phyloP scores from a whole-genome alignment of 2,797 vertebrate species.

The Eremophila alpestris region DNA sequence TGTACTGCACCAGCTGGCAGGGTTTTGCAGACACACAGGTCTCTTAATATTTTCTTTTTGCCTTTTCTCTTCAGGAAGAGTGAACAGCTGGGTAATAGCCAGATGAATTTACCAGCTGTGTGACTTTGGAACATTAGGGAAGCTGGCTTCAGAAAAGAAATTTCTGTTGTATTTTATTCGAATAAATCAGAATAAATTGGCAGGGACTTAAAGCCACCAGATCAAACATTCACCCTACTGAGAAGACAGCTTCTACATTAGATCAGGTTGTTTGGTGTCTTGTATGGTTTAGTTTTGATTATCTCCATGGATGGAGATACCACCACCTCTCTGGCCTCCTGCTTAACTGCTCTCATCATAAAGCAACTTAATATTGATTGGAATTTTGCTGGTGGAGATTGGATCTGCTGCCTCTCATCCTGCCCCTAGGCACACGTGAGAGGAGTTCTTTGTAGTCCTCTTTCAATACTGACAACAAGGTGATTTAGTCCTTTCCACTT shows the following conservation, averaged over 20 bases:
- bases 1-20: not conserved
- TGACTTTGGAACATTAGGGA: not conserved
- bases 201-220: not conserved
- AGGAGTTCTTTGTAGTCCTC: not conserved
- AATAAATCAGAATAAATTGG: not conserved
- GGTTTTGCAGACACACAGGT: not conserved
- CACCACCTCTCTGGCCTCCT: not conserved
- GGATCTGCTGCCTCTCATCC: not conserved
- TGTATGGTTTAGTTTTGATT: not conserved
- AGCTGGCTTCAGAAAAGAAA: not conserved
- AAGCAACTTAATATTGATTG: not conserved
- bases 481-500: not conserved
- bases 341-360: not conserved
- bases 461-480: not conserved
- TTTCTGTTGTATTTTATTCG: not conserved
- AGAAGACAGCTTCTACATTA: not conserved
- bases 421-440: not conserved
- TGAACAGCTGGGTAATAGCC: not conserved
- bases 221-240: not conserved
- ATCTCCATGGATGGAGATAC: not conserved
- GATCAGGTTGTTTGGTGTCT: not conserved
- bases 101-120: not conserved
- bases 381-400: not conserved
- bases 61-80: not conserved
- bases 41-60: not conserved